Evolutionary conservation across 92 coral and sea anemone genomes (phyloP).

Genomic region (Porites rus): DNA sequence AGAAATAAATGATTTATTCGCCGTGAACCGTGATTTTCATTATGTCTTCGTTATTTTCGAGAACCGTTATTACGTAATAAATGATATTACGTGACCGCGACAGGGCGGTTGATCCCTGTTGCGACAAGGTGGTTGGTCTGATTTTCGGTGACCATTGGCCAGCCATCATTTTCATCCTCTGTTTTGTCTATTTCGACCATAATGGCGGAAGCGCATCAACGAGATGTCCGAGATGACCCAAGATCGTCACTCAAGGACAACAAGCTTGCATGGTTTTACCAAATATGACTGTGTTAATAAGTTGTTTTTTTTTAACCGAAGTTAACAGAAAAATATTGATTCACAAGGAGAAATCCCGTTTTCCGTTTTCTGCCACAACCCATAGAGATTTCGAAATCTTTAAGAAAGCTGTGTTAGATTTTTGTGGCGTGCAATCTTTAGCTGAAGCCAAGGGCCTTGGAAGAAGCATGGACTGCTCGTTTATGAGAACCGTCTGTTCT

Average conservation of each 20-base stretch:
- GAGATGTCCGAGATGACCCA: conserved; percentile 19
- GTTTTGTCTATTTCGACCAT: too few species aligned
- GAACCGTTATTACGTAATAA: too few species aligned
- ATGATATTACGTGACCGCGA: too few species aligned
- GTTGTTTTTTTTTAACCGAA: conserved; percentile 41
- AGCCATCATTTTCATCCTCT: too few species aligned
- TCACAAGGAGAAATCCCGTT: conserved; percentile 24
- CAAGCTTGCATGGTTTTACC: too few species aligned
- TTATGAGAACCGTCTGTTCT: conserved; percentile 21
- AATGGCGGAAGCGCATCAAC: conserved; percentile 28
- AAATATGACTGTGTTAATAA: conserved; percentile 29
- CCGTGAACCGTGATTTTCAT: too few species aligned
- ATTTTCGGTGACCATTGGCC: too few species aligned
- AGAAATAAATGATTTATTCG: too few species aligned
- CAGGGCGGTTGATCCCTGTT: too few species aligned
- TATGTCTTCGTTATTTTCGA: too few species aligned
- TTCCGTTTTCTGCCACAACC: conserved; percentile 29
- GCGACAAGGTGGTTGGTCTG: too few species aligned
- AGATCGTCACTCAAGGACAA: too few species aligned
- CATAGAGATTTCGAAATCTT: conserved; percentile 22
- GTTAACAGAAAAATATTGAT: conserved; percentile 21
- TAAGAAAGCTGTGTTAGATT: conserved; percentile 32
- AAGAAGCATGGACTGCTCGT: conserved; percentile 30
- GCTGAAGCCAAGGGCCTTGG: conserved; percentile 34
- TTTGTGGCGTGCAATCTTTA: conserved; percentile 45